Percentiles rank a stretch among this genome's conserved stretches.
Evolutionary conservation across 2,113 vertebrate genomes (phyloP).

Genomic region (Hemichromis elongatus): DNA sequence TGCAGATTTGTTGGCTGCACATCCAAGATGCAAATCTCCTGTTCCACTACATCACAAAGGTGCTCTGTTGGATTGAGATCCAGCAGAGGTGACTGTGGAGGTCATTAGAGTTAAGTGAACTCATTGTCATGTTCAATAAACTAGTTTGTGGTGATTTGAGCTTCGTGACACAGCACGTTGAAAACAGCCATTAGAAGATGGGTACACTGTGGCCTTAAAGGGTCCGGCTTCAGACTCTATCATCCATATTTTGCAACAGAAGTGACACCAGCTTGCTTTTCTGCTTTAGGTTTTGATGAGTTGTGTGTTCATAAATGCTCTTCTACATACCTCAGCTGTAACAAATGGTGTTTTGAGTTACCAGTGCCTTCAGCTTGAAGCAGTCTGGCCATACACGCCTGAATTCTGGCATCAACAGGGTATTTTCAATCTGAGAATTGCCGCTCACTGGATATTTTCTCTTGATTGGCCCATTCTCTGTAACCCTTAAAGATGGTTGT

Average conservation of each 20-base stretch:
- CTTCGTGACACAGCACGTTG: background rate
- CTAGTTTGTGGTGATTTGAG: background rate
- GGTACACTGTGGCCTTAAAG: background rate
- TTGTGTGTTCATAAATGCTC: background rate
- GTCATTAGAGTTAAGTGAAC: background rate
- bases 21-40: background rate
- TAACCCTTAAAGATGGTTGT: background rate
- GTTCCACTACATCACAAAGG: background rate
- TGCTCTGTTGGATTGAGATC: background rate
- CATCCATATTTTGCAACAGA: background rate
- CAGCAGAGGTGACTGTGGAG: background rate
- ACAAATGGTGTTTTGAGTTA: background rate
- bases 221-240: background rate
- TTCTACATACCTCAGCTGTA: background rate
- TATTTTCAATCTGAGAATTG: background rate
- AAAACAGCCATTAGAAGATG: background rate
- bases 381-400: background rate
- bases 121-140: background rate
- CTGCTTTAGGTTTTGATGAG: background rate
- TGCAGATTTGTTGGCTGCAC: background rate
- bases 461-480: background rate
- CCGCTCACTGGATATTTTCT: background rate
- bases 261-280: background rate
- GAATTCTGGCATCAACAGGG: background rate
- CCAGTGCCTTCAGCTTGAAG: background rate